A percentile compares a stretch with the other conserved stretches of the same genome.
phyloP scores from a whole-genome alignment of 2,888 invertebrate genomes.

The Mactromeris polynyma region DNA sequence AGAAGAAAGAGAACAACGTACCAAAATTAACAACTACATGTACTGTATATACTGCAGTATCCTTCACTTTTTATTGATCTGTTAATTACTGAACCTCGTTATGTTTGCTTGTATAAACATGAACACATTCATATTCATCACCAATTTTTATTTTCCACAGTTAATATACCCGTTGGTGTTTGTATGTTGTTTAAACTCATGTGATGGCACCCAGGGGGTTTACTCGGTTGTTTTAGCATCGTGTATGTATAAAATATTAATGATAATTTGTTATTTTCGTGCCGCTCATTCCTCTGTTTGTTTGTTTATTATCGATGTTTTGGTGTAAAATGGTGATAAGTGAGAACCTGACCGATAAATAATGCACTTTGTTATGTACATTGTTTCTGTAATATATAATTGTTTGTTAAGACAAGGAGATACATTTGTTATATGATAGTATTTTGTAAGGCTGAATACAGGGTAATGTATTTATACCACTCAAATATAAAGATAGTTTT shows the following conservation, averaged over 20 bases:
- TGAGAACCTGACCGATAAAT: background rate
- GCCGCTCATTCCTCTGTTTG: background rate
- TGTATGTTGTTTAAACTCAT: conserved; percentile 25
- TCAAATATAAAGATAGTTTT: too few species aligned
- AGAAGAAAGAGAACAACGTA: background rate
- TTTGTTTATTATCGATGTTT: background rate
- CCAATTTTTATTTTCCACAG: conserved; percentile 19
- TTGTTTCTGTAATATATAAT: background rate
- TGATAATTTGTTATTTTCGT: conserved; percentile 46
- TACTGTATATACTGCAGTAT: background rate
- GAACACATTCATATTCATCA: conserved; percentile 43
- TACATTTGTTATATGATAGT: background rate
- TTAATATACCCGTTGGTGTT: background rate
- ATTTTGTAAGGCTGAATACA: background rate
- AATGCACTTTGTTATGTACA: background rate
- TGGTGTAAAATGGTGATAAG: background rate
- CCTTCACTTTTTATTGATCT: background rate
- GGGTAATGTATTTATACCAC: background rate
- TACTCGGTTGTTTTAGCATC: conserved; percentile 24
- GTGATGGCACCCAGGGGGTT: background rate
- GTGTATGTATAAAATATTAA: conserved; percentile 33
- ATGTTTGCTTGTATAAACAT: background rate
- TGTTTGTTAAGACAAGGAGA: background rate
- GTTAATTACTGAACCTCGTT: background rate
- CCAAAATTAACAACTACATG: background rate